Percentiles rank a stretch among this genome's conserved stretches.
Conservation (phyloP, 1,140 invertebrate genomes). For the Heliconius nattereri region DNA sequence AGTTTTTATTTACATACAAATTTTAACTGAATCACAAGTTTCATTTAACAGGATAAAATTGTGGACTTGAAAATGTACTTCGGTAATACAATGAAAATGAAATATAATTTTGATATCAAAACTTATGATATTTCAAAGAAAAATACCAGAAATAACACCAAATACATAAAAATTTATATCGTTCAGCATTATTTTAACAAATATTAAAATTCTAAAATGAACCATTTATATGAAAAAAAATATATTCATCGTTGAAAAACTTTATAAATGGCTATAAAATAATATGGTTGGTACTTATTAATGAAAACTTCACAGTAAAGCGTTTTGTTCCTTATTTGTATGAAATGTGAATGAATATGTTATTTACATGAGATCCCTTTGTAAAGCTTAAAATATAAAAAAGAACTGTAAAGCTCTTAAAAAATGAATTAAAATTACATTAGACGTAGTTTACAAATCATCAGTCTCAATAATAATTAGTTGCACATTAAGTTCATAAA, state of each 20-base stretch:
- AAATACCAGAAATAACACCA: too few relatives aligned
- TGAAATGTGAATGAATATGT: neutral
- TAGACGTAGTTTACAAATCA: conserved; percentile 37
- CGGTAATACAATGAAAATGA: too few relatives aligned
- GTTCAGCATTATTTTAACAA: too few relatives aligned
- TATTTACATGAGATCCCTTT: conserved; percentile 31
- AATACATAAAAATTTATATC: too few relatives aligned
- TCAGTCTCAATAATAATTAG: conserved; percentile 34
- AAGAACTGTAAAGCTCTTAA: conserved; percentile 18
- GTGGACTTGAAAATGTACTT: too few relatives aligned
- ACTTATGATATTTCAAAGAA: too few relatives aligned
- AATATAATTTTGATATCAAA: too few relatives aligned
- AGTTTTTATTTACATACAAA: neutral
- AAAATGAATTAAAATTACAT: conserved; percentile 20
- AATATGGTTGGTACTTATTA: neutral
- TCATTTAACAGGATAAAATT: neutral
- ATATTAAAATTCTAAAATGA: neutral
- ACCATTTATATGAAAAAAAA: neutral
- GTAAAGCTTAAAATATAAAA: conserved; percentile 28
- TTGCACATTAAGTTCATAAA: neutral
- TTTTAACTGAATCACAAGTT: neutral
- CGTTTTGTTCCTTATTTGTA: conserved; percentile 1
- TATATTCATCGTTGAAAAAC: neutral
- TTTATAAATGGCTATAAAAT: neutral
- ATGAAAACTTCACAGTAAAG: neutral